Evolutionary conservation across 1,140 invertebrate genomes (phyloP), one percentile per base, ranked within the genome.

Genomic region (Onthophagus taurus): DNA sequence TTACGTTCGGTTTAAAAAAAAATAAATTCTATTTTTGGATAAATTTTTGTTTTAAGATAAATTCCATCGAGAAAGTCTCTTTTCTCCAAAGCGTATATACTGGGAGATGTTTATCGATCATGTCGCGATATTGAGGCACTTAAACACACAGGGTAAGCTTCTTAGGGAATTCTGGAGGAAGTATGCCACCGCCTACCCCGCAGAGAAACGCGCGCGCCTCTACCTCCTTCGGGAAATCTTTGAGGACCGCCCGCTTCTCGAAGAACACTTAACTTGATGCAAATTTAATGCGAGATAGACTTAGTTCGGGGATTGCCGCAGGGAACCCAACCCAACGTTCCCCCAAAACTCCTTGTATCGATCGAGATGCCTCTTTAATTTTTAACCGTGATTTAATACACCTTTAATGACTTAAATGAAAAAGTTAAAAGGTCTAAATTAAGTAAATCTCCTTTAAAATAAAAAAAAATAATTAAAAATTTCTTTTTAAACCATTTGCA

Each of bases 111-210:
- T 58, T 57, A 53, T 55, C 54, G 56, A 58, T 58, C 54, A 56
- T 56, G 54, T 58, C 53, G 49, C 54, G 50, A 61, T 59, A 58
- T 58, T 51, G 55, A 44, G 46, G 53, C 57, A 60, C 59, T 59
- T 59, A 60, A 61, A 52, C 48, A 48, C 17, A 47, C 38, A 50
- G 49, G 44, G 38, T 53, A 61, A 59, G 54, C 57, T 55, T 59
- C 59, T 61, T 61, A 59, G 57, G 57, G 59, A 61, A 59, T 61
- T 57, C 53, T 52, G 49, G n/a, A 52, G 54, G 58, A 60, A 55
- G 54, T 58, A 44, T 53, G 48, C 54, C 57, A 57, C 57, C 57
- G 57, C 49, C 52, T 50, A 45, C n/a, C n/a, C n/a, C n/a, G n/a
- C n/a, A n/a, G n/a, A n/a, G n/a, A n/a, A n/a, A n/a, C n/a, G n/a